Base-by-base conservation (phyloP, 2,888 invertebrate species). In the Drosophila antonietae region DNA sequence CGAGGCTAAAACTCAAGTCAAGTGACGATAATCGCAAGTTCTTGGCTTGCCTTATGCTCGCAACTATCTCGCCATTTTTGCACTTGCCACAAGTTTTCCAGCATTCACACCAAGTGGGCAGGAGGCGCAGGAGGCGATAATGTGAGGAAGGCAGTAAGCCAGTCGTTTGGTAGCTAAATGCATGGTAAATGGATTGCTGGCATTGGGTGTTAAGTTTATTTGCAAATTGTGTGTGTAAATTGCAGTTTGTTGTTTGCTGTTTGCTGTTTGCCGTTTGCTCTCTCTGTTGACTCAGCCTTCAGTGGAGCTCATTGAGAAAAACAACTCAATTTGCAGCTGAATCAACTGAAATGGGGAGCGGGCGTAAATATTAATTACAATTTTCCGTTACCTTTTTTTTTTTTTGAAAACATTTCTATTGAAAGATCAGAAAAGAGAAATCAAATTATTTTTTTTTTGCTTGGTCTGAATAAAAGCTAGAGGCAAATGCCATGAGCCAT, bases 21-120 rank as follows among this genome's bases (percentile, higher is more conserved):
- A 85, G 83, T 73, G 90, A 76, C 75, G 85, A 86, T 89, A 86
- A 90, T 87, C 81, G 76, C 84, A 73, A 73, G 72, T 67, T 76
- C 68, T 73, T 68, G 66, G 31, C 61, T 46, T 51, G 69, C 35
- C 62, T 58, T 52, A 23, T 18, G 43, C 56, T 53, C 33, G 10
- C 31, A 53, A 20, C 28, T 14, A 23, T 53, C 23, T 33, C 20
- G 35, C 41, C 51, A n/a, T 39, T 18, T 43, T 23, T 15, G 35
- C 35, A 14, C 23, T 20, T 51, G 68, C 41, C 35, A 43, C 20
- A 43, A 64, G 41, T 37, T 52, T 31, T 2, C 20, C 52, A 52
- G 35, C 52, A n/a, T n/a, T 9, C 37, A 43, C 33, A 6, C 37
- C 52, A 9, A 31, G 9, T 18, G 28, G 7, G 33, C 33, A 15